These are phyloP conservation scores for Lontra canadensis DNA, from an alignment of 2,113 vertebrate genomes.

Conservation along the genomic window DNA sequence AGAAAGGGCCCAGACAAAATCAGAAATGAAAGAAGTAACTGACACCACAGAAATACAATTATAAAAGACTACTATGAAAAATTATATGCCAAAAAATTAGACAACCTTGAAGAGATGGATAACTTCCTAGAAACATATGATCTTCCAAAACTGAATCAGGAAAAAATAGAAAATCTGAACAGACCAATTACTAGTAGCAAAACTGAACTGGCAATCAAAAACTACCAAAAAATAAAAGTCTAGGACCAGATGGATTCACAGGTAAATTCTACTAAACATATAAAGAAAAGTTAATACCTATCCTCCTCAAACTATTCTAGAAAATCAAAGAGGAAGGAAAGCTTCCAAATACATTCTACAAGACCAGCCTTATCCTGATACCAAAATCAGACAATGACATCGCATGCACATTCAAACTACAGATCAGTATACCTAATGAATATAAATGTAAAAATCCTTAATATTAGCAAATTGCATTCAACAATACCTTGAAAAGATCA, in stretches of 20 bases:
- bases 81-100: not conserved
- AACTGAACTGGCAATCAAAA: not conserved
- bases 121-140: not conserved
- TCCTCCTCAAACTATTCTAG: not conserved
- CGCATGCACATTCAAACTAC: not conserved
- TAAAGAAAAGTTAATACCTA: not conserved
- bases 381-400: not conserved
- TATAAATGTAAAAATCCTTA: not conserved
- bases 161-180: not conserved
- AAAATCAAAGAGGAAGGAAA: not conserved
- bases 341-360: not conserved
- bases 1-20: not conserved
- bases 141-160: not conserved
- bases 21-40: not conserved
- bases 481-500: not conserved
- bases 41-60: not conserved
- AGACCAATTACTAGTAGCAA: not conserved
- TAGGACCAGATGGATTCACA: not conserved
- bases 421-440: not conserved
- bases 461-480: not conserved
- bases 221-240: not conserved
- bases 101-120: not conserved
- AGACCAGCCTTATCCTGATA: not conserved
- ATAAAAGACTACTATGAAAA: not conserved
- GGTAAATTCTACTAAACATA: not conserved